These are phyloP conservation scores for Phainopepla nitens DNA, from an alignment of 2,113 vertebrate species.

Conservation along the genomic window DNA sequence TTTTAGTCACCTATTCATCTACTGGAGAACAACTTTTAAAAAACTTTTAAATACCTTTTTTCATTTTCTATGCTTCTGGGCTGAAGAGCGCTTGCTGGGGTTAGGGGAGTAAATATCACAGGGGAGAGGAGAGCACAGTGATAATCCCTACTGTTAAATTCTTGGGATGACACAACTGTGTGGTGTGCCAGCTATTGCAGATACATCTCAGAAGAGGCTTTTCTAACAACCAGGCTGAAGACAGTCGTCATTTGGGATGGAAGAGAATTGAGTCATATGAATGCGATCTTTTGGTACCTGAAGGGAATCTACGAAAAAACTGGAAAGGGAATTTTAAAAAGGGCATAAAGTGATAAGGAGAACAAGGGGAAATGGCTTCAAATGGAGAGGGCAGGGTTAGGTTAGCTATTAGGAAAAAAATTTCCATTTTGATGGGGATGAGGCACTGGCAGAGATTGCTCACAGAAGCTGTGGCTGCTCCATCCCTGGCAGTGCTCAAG, in stretches of 20 bases:
- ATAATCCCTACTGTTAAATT: neutral
- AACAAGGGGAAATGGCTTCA: neutral
- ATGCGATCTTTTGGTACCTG: neutral
- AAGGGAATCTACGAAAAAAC: neutral
- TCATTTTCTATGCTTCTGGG: neutral
- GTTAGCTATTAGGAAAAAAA: neutral
- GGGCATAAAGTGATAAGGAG: neutral
- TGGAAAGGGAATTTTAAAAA: neutral
- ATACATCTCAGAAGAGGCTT: neutral
- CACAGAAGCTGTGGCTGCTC: neutral
- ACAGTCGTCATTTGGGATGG: neutral
- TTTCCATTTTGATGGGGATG: fast-evolving
- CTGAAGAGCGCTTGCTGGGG: neutral
- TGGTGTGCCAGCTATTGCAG: neutral
- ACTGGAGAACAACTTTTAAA: neutral
- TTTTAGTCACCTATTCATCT: neutral
- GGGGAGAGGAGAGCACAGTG: neutral
- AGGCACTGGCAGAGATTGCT: neutral
- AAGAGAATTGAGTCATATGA: neutral
- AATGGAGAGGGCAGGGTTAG: neutral
- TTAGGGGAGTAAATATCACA: neutral
- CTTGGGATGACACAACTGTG: neutral
- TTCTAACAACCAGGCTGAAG: neutral
- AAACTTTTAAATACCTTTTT: neutral
- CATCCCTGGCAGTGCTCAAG: neutral